phyloP scores from a whole-genome alignment of 2,797 vertebrate species.

The Danio choprae region DNA sequence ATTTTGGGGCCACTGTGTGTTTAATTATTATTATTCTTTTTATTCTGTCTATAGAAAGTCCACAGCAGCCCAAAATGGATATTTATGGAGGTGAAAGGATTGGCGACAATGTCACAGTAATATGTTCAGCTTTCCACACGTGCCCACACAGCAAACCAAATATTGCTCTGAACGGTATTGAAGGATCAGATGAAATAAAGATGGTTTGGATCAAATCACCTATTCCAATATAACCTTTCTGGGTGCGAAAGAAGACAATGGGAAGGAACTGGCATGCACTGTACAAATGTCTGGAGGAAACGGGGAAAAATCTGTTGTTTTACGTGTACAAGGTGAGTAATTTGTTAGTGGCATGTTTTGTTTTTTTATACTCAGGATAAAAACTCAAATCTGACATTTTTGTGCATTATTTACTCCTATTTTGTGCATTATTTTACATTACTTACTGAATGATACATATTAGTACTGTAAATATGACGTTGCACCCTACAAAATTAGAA shows the following conservation, averaged over 20 bases:
- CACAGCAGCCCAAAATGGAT: neutral
- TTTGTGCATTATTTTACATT: no score
- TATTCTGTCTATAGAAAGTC: neutral
- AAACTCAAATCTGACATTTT: no score
- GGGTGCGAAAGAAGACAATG: constrained; percentile 61
- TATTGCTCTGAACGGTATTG: neutral
- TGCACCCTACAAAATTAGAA: no score
- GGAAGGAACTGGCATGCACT: constrained; percentile 67
- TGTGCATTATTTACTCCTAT: no score
- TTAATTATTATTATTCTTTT: neutral
- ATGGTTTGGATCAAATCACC: neutral
- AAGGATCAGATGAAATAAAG: no score
- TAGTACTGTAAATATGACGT: no score
- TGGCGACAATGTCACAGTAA: neutral
- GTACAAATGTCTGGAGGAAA: no score
- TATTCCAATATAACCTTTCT: constrained; percentile 67
- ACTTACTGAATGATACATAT: no score
- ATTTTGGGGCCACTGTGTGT: neutral
- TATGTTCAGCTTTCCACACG: constrained; percentile 19
- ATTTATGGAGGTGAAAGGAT: neutral
- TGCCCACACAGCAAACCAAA: constrained; percentile 23
- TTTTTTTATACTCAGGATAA: no score
- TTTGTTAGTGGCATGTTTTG: no score
- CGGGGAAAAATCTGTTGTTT: no score
- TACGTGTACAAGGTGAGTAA: no score